Evolutionary conservation across 2,888 invertebrate species (phyloP).

Genomic region (Deroplatys truncata): DNA sequence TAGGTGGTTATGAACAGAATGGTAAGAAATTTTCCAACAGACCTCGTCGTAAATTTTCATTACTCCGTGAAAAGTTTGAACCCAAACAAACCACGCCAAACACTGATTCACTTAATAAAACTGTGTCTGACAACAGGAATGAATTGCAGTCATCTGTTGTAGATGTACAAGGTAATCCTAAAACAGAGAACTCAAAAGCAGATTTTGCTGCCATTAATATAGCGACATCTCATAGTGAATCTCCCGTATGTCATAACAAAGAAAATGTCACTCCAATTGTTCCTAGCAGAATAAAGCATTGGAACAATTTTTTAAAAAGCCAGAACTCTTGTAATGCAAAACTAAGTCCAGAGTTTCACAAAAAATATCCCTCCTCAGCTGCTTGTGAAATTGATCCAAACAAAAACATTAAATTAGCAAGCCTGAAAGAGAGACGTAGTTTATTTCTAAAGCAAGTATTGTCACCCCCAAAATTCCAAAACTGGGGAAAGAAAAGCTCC

Average conservation of each 20-base stretch:
- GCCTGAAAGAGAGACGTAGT: constrained; percentile 51
- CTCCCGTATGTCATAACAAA: constrained; percentile 35
- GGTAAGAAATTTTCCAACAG: constrained; percentile 38
- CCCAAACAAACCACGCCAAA: constrained; percentile 30
- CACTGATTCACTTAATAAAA: background rate
- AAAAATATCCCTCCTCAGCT: background rate
- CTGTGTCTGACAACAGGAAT: background rate
- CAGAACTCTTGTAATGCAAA: constrained; percentile 22
- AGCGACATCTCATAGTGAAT: background rate
- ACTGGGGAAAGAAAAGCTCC: constrained; percentile 40
- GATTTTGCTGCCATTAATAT: background rate
- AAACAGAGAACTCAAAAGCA: background rate
- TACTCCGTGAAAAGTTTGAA: constrained; percentile 56
- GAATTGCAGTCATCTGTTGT: background rate
- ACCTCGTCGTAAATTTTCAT: constrained; percentile 56
- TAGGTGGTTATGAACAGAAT: background rate
- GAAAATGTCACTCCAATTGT: constrained; percentile 39
- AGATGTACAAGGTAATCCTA: background rate
- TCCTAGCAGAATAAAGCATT: constrained; percentile 32
- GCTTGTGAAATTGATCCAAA: background rate
- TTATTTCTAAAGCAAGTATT: constrained; percentile 56
- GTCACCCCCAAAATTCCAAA: constrained; percentile 54
- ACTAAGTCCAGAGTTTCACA: background rate
- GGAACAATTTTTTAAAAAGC: constrained; percentile 32
- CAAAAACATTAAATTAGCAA: constrained; percentile 34